A percentile compares a stretch with the other conserved stretches of the same genome.
Conservation (phyloP, 1,140 invertebrate species). For the Palaemon carinicauda region DNA sequence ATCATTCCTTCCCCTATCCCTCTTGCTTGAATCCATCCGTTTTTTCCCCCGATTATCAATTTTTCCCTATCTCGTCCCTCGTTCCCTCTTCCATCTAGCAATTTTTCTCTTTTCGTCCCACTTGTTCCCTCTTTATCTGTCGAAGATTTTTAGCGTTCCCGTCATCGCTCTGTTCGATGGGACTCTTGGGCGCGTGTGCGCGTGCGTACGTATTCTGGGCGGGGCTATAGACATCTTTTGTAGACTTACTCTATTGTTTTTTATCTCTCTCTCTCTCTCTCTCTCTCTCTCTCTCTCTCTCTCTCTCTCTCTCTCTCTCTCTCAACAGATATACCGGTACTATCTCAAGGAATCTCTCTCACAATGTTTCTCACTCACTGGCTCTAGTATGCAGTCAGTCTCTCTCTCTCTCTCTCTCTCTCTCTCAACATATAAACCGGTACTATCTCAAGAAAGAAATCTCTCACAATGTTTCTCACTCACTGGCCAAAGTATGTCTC, state of each 20-base stretch:
- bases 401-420: not conserved
- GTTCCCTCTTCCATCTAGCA: not conserved
- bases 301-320: not conserved
- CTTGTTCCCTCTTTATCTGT: not conserved
- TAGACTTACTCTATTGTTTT: not conserved
- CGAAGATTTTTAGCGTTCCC: not conserved
- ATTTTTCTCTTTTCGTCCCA: not conserved
- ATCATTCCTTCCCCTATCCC: not conserved
- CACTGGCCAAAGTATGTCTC: not conserved
- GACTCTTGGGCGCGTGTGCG: not conserved
- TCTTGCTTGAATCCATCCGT: not conserved
- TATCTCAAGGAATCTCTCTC: too few species aligned
- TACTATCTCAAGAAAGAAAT: too few species aligned
- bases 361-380: not conserved
- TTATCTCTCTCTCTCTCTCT: not conserved
- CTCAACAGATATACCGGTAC: not conserved
- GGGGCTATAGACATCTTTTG: not conserved
- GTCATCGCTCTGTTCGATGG: not conserved
- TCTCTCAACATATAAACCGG: not conserved
- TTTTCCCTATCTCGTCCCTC: not conserved
- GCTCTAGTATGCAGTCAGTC: not conserved
- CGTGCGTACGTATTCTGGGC: not conserved
- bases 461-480: constrained; percentile 3
- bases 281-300: not conserved
- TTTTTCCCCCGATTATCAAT: not conserved